Conservation (phyloP, 2,888 invertebrate species). For the Lissocephala sabroskyi region DNA sequence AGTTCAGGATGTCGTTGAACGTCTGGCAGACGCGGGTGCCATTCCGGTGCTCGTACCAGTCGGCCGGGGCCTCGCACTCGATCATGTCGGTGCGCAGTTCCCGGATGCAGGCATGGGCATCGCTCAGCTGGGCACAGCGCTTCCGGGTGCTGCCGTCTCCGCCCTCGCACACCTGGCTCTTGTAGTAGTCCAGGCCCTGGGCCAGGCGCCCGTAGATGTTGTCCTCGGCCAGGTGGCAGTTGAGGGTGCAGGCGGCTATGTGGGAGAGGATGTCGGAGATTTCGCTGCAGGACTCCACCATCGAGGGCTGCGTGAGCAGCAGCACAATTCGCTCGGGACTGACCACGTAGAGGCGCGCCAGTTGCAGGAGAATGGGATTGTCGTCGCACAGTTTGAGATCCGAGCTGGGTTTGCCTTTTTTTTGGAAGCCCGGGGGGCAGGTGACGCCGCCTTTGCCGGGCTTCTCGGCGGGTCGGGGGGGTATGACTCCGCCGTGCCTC, state of each 20-base stretch:
- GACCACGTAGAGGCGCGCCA: slow-evolving; percentile 74
- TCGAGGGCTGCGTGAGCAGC: slow-evolving; percentile 70
- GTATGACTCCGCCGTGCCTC: neutral
- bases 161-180: slow-evolving; percentile 70
- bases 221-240: slow-evolving; percentile 70
- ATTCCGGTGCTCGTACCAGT: slow-evolving; percentile 74
- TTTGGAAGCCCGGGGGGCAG: slow-evolving; percentile 29
- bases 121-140: slow-evolving; percentile 56
- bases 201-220: slow-evolving; percentile 73
- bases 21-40: slow-evolving; percentile 71
- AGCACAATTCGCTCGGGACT: slow-evolving; percentile 75
- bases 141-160: slow-evolving; percentile 25
- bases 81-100: slow-evolving; percentile 74
- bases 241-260: slow-evolving; percentile 69
- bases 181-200: slow-evolving; percentile 71
- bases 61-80: slow-evolving; percentile 74
- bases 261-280: slow-evolving; percentile 63
- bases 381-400: slow-evolving; percentile 58
- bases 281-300: slow-evolving; percentile 58
- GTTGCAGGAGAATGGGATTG: slow-evolving; percentile 73
- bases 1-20: slow-evolving; percentile 74
- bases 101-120: slow-evolving; percentile 69
- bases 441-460: neutral
- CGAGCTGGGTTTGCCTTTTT: slow-evolving; percentile 3
- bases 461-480: neutral